Conservation (phyloP, 2,888 invertebrate genomes). For the Aporophyla lueneburgensis region DNA sequence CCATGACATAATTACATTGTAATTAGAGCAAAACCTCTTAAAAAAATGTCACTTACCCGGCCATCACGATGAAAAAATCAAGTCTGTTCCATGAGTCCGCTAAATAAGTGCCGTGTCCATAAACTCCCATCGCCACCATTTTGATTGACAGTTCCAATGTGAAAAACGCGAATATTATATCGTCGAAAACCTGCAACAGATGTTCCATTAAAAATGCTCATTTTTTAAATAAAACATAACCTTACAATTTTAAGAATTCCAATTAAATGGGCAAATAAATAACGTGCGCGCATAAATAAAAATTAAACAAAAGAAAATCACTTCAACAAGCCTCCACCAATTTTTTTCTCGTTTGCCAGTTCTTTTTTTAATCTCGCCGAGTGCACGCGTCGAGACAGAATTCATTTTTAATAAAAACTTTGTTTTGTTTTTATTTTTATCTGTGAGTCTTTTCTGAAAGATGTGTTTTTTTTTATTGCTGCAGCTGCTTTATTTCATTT, state of each 20-base stretch:
- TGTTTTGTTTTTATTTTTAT: conserved; percentile 24
- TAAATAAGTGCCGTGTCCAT: conserved; percentile 98
- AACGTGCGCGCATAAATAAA: conserved; percentile 48
- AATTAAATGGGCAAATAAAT: conserved; percentile 52
- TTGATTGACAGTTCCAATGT: conserved; percentile 99
- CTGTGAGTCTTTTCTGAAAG: conserved; percentile 11
- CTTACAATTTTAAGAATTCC: conserved; percentile 29
- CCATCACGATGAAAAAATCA: conserved; percentile 99
- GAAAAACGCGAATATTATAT: conserved; percentile 99
- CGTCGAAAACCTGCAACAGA: conserved; percentile 96
- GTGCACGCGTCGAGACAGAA: conserved; percentile 48
- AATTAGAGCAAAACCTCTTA: background rate
- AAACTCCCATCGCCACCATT: conserved; percentile 99
- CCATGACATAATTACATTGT: background rate
- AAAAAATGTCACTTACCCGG: conserved; percentile 93
- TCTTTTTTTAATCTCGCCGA: conserved; percentile 52
- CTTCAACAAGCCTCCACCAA: conserved; percentile 20
- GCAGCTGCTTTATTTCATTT: background rate
- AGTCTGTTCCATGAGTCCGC: conserved; percentile 99
- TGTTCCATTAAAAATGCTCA: conserved; percentile 37
- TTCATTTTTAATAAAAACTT: conserved; percentile 35
- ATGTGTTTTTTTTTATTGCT: conserved; percentile 13
- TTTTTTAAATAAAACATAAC: conserved; percentile 27
- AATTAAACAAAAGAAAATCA: conserved; percentile 61
- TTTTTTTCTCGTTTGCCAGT: conserved; percentile 51